Evolutionary conservation across 2,113 vertebrate genomes (phyloP).

Genomic region (Poecilia latipinna): DNA sequence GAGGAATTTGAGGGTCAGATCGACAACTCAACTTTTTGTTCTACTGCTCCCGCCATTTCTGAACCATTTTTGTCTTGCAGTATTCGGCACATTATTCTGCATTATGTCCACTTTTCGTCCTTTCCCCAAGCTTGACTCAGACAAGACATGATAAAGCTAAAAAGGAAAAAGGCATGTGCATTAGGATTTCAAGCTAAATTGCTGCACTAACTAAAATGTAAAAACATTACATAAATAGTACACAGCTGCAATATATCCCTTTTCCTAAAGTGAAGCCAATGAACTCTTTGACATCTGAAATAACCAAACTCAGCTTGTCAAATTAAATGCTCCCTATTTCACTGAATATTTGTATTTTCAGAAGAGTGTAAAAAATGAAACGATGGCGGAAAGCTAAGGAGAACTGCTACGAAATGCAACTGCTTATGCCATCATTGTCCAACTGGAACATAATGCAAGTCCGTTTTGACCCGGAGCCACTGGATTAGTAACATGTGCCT

Average conservation of each 20-base stretch:
- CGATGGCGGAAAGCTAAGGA: background rate
- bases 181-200: background rate
- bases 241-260: background rate
- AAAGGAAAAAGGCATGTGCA: background rate
- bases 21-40: too few relatives aligned
- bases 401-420: background rate
- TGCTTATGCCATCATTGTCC: slow-evolving; percentile 4
- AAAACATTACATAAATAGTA: background rate
- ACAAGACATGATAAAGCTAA: background rate
- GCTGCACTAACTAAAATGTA: background rate
- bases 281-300: background rate
- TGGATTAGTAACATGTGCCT: slow-evolving; percentile 49
- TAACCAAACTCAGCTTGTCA: background rate
- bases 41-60: too few relatives aligned
- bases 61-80: too few relatives aligned
- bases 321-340: background rate
- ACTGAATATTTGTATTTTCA: background rate
- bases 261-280: background rate
- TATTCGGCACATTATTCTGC: too few relatives aligned
- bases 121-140: background rate
- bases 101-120: background rate
- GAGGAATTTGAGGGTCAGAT: too few relatives aligned
- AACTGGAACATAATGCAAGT: slow-evolving; percentile 22
- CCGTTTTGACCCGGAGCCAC: slow-evolving; percentile 15
- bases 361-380: background rate